phyloP scores from a whole-genome alignment of 2,113 vertebrate genomes.

The Nipponia nippon region DNA sequence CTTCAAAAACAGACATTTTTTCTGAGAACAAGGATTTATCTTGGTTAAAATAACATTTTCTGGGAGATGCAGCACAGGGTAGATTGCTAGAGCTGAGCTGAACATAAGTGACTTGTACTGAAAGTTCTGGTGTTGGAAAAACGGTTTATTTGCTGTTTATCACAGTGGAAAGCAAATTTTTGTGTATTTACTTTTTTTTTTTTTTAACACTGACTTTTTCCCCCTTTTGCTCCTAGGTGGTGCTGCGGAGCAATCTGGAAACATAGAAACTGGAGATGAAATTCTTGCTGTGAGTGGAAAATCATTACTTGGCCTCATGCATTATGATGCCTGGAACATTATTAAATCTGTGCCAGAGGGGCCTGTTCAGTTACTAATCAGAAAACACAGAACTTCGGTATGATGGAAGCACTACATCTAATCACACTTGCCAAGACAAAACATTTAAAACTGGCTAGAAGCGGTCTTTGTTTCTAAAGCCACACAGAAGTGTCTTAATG shows the following conservation, averaged over 20 bases:
- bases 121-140: neutral
- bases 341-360: conserved; percentile 80
- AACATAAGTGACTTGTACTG: neutral
- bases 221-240: conserved; percentile 76
- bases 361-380: conserved; percentile 76
- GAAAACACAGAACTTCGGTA: conserved; percentile 78
- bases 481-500: conserved; percentile 53
- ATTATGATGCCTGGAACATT: conserved; percentile 92
- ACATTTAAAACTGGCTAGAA: neutral
- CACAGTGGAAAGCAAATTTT: neutral
- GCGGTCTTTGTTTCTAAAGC: conserved; percentile 28
- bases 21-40: neutral
- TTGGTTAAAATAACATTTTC: neutral
- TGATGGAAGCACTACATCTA: conserved; percentile 53
- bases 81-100: neutral
- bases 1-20: neutral
- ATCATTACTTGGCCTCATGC: conserved; percentile 85
- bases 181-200: neutral
- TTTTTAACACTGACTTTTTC: neutral
- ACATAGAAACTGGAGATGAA: conserved; percentile 87
- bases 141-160: neutral
- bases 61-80: neutral
- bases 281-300: conserved; percentile 88
- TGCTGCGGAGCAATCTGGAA: conserved; percentile 85
- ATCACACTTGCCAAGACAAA: neutral